Evolutionary conservation across 2,113 vertebrate genomes (phyloP).

Genomic region (Stigmatopora argus): DNA sequence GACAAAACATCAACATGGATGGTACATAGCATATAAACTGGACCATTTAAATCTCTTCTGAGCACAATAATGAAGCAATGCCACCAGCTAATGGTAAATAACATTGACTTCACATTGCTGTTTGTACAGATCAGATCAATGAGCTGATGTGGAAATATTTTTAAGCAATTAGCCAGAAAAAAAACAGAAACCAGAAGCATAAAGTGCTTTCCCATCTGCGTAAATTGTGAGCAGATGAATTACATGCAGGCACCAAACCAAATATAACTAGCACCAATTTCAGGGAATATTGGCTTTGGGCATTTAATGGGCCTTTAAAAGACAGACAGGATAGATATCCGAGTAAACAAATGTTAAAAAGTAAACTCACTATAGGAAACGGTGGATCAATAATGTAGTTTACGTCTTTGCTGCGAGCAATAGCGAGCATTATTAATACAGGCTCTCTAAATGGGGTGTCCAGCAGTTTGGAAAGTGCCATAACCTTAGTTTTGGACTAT

Average conservation of each 20-base stretch:
- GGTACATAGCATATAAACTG: conserved; percentile 18
- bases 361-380: not conserved
- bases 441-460: not conserved
- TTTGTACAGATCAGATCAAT: conserved; percentile 17
- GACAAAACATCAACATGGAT: conserved; percentile 11
- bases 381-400: not conserved
- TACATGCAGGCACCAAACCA: not conserved
- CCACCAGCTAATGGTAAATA: conserved; percentile 20
- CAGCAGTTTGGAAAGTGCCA: too few species aligned
- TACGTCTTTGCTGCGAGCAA: not conserved
- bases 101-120: not conserved
- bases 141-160: conserved; percentile 11
- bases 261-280: not conserved
- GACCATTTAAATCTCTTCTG: conserved; percentile 18
- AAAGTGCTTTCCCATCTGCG: conserved; percentile 5
- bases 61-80: conserved; percentile 10
- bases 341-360: not conserved
- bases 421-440: not conserved
- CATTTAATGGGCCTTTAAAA: not conserved
- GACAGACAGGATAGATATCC: not conserved
- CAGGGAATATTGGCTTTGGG: not conserved
- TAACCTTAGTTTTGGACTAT: too few species aligned
- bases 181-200: not conserved
- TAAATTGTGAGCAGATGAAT: conserved; percentile 11
- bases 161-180: conserved; percentile 9